Evolutionary conservation across 1,140 invertebrate genomes (phyloP).

Genomic region (Lordiphosa mommai): DNA sequence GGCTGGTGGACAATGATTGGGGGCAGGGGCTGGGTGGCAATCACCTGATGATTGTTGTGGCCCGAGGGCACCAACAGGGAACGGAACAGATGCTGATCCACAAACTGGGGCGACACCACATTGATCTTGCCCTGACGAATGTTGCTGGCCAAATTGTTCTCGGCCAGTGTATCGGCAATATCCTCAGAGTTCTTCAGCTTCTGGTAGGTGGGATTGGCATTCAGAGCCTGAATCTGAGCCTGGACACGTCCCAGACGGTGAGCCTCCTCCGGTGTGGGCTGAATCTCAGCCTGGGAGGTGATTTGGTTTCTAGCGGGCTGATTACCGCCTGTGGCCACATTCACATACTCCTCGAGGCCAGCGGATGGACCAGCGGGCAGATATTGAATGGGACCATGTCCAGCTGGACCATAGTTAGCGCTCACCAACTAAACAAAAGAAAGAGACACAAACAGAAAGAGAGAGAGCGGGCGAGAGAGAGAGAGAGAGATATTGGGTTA

Average conservation of each 20-base stretch:
- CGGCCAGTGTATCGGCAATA: slow-evolving; percentile 69
- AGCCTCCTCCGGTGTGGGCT: slow-evolving; percentile 53
- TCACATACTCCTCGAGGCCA: slow-evolving; percentile 69
- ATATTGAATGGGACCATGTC: slow-evolving; percentile 30
- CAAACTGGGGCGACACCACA: slow-evolving; percentile 71
- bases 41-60: slow-evolving; percentile 71
- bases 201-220: slow-evolving; percentile 65
- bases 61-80: slow-evolving; percentile 71
- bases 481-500: not conserved
- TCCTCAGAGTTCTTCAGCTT: slow-evolving; percentile 75
- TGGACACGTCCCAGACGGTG: slow-evolving; percentile 64
- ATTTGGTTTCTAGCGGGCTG: slow-evolving; percentile 54
- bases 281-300: slow-evolving; percentile 64
- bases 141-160: slow-evolving; percentile 65
- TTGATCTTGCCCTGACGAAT: slow-evolving; percentile 77
- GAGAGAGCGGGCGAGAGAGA: not conserved
- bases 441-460: slow-evolving; percentile 1
- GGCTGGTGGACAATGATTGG: slow-evolving; percentile 76
- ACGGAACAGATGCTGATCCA: slow-evolving; percentile 70
- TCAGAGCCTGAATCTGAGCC: slow-evolving; percentile 67
- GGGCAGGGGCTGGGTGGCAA: slow-evolving; percentile 72
- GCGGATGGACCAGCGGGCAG: slow-evolving; percentile 39
- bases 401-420: slow-evolving; percentile 54
- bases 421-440: slow-evolving; percentile 49
- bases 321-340: slow-evolving; percentile 57